A percentile compares a stretch with the other conserved stretches of the same genome.
phyloP scores from a whole-genome alignment of 2,888 invertebrate genomes.

The Rhagophthalmus giganteus region DNA sequence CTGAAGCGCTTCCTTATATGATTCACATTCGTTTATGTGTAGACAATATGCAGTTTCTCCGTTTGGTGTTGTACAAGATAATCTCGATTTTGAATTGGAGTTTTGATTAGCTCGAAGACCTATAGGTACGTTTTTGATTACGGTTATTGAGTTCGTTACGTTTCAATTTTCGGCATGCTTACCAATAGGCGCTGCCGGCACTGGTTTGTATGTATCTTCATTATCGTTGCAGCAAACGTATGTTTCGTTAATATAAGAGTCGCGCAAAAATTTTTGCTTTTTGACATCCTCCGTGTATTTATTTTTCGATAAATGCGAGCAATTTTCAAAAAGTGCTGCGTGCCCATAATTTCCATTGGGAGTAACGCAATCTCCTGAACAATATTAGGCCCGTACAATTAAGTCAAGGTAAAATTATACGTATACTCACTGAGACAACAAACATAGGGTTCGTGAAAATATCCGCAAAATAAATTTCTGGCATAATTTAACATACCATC shows the following conservation, averaged over 20 bases:
- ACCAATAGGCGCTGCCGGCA: slow-evolving; percentile 13
- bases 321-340: slow-evolving; percentile 1
- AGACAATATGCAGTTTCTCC: slow-evolving; percentile 53
- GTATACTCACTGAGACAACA: slow-evolving; percentile 24
- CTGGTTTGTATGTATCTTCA: slow-evolving; percentile 11
- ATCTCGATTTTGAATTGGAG: too few relatives aligned
- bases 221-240: slow-evolving; percentile 20
- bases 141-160: too few relatives aligned
- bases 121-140: too few relatives aligned
- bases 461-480: slow-evolving; percentile 14
- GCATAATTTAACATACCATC: slow-evolving; percentile 5
- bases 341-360: slow-evolving; percentile 21
- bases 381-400: too few relatives aligned
- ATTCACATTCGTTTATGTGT: slow-evolving; percentile 51
- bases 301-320: slow-evolving; percentile 4
- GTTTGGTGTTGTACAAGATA: slow-evolving; percentile 53
- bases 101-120: not conserved
- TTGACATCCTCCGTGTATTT: not conserved
- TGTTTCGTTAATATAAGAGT: slow-evolving; percentile 11
- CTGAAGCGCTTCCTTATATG: slow-evolving; percentile 11
- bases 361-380: slow-evolving; percentile 15
- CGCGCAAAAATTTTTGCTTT: slow-evolving; percentile 10
- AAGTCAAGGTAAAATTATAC: too few relatives aligned
- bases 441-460: slow-evolving; percentile 21
- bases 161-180: too few relatives aligned